Percentiles rank a stretch among this genome's conserved stretches.
phyloP scores from a whole-genome alignment of 35 echinoderm and acorn worm species.

The Patiria miniata region DNA sequence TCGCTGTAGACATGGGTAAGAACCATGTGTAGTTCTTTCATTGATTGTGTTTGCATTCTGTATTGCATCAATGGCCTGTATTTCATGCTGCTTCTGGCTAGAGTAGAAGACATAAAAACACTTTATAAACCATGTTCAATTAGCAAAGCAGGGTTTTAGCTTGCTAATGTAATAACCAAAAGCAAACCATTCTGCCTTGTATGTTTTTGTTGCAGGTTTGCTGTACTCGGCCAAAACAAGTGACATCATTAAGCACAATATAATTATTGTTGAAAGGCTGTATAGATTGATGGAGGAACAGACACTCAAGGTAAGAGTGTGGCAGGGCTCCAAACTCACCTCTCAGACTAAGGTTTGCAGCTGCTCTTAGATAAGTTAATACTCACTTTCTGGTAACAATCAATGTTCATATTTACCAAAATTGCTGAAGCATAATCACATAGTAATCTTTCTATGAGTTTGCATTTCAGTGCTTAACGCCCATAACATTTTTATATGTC shows the following conservation, averaged over 20 bases:
- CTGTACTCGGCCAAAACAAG: constrained; percentile 35
- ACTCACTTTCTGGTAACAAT: background rate
- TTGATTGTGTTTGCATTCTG: too few relatives aligned
- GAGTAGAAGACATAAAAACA: too few relatives aligned
- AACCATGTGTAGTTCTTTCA: too few relatives aligned
- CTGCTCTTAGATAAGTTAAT: background rate
- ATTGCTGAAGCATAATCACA: background rate
- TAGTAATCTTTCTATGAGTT: background rate
- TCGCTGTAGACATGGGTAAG: too few relatives aligned
- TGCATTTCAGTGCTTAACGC: background rate
- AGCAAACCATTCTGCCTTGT: background rate
- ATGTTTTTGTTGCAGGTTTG: constrained; percentile 1
- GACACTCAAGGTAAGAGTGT: constrained; percentile 19
- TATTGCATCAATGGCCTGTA: too few relatives aligned
- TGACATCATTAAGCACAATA: constrained; percentile 42
- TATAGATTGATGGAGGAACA: background rate
- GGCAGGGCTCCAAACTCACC: background rate
- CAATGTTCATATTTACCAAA: background rate
- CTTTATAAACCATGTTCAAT: too few relatives aligned
- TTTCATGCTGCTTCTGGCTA: too few relatives aligned
- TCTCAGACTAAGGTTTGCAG: too few relatives aligned
- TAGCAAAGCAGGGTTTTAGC: too few relatives aligned
- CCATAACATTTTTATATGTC: too few relatives aligned
- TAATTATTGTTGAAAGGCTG: constrained; percentile 18
- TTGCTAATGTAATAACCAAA: background rate